These are phyloP conservation scores for Drosophila siamana DNA, from an alignment of 2,888 invertebrate genomes.

Conservation along the genomic window DNA sequence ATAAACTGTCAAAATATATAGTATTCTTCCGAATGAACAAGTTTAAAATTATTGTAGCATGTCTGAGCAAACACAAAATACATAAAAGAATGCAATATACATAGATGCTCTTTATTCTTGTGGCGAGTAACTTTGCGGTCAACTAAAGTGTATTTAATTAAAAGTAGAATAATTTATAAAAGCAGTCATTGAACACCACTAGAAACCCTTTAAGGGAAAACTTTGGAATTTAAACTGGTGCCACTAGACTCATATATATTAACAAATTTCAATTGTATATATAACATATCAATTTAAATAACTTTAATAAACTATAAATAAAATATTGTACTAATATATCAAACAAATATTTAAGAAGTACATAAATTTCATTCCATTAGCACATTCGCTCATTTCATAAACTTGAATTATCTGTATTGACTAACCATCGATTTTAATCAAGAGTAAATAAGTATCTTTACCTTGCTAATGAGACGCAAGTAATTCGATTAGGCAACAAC, in stretches of 20 bases:
- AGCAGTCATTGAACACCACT: not conserved
- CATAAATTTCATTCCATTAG: too few species aligned
- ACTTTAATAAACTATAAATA: too few species aligned
- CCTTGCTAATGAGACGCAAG: constrained; percentile 62
- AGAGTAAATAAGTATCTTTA: constrained; percentile 19
- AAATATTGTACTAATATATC: too few species aligned
- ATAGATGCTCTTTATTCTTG: too few species aligned
- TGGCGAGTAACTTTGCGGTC: too few species aligned
- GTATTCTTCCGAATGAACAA: not conserved
- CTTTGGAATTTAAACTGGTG: too few species aligned
- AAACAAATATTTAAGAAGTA: too few species aligned
- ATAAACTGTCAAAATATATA: not conserved
- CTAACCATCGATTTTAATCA: constrained; percentile 41
- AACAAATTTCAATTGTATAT: too few species aligned
- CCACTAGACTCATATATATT: too few species aligned
- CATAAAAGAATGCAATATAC: not conserved
- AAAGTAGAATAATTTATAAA: not conserved
- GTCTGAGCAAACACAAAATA: not conserved
- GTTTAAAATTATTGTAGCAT: constrained; percentile 6
- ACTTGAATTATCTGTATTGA: constrained; percentile 3
- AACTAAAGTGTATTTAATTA: not conserved
- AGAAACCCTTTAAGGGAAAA: too few species aligned
- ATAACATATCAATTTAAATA: too few species aligned
- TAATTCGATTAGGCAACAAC: constrained; percentile 60
- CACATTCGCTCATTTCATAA: not conserved